Conservation (phyloP, 2,888 invertebrate genomes). For the Pyralis farinalis region DNA sequence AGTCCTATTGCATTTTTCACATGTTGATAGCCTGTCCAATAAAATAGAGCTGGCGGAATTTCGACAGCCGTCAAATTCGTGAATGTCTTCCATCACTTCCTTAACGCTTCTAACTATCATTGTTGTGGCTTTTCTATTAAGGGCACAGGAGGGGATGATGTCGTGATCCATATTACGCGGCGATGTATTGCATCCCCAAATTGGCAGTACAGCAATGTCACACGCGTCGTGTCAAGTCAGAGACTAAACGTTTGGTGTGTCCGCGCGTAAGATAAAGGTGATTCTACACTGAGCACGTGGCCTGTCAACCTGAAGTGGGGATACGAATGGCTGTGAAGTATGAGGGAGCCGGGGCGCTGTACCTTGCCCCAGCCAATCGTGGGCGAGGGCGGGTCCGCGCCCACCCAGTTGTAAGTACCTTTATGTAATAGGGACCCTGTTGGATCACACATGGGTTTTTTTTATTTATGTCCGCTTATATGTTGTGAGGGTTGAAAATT, state of each 20-base stretch:
- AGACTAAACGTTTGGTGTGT: conserved; percentile 71
- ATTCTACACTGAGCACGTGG: conserved; percentile 54
- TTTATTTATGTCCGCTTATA: conserved; percentile 3
- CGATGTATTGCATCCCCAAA: conserved; percentile 67
- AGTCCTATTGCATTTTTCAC: conserved; percentile 69
- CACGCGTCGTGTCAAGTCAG: conserved; percentile 69
- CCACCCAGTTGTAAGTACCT: conserved; percentile 40
- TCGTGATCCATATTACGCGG: conserved; percentile 60
- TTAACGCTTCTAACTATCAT: conserved; percentile 64
- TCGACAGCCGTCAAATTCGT: conserved; percentile 33
- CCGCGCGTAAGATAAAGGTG: conserved; percentile 71
- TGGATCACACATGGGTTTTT: conserved; percentile 12
- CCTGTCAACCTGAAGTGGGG: conserved; percentile 44
- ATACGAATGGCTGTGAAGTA: conserved; percentile 50
- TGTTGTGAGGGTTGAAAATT: conserved; percentile 19
- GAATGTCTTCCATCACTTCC: conserved; percentile 43
- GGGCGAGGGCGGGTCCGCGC: conserved; percentile 35
- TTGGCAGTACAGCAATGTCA: conserved; percentile 46
- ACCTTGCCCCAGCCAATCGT: conserved; percentile 41
- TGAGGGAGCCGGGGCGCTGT: conserved; percentile 39
- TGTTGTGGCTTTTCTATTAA: conserved; percentile 57
- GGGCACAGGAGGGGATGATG: conserved; percentile 62
- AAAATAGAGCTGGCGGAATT: conserved; percentile 30
- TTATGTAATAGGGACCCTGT: conserved; percentile 6
- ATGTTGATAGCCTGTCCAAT: conserved; percentile 45